phyloP scores from a whole-genome alignment of 2,797 vertebrate genomes.

The Vespertilio murinus region DNA sequence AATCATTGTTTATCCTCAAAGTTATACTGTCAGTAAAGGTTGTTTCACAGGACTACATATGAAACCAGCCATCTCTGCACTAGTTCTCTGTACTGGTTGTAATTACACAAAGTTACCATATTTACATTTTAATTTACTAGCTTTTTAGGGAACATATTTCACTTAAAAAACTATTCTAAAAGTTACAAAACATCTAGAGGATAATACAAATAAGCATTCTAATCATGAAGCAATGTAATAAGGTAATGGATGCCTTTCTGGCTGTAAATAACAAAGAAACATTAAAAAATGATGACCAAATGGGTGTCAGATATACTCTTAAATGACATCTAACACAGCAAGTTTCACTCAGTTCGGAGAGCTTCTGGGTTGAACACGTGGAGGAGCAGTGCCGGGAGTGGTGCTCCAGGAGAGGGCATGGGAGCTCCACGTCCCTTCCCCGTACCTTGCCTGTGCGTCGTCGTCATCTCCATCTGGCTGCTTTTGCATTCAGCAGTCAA shows the following conservation, averaged over 20 bases:
- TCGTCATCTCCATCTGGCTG: neutral
- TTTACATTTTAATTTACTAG: neutral
- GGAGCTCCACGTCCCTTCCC: neutral
- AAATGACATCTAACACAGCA: neutral
- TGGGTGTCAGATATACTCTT: neutral
- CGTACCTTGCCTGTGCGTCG: neutral
- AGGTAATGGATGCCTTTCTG: neutral
- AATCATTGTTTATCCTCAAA: neutral
- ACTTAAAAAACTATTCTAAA: conserved; percentile 10
- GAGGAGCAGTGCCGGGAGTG: neutral
- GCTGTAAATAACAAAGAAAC: neutral
- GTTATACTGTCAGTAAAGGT: neutral
- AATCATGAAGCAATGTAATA: neutral
- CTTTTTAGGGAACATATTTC: neutral
- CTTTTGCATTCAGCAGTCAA: neutral
- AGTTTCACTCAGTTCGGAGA: neutral
- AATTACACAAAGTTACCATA: neutral
- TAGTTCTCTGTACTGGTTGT: neutral
- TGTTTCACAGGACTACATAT: neutral
- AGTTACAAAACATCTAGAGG: neutral
- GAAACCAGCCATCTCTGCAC: neutral
- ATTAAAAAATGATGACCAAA: neutral
- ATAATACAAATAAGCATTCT: conserved; percentile 11
- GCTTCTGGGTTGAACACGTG: neutral
- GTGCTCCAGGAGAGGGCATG: neutral